Percentiles rank a stretch among this genome's conserved stretches.
These are phyloP conservation scores for Malacosoma neustria DNA, from an alignment of 2,888 invertebrate species.

Conservation along the genomic window DNA sequence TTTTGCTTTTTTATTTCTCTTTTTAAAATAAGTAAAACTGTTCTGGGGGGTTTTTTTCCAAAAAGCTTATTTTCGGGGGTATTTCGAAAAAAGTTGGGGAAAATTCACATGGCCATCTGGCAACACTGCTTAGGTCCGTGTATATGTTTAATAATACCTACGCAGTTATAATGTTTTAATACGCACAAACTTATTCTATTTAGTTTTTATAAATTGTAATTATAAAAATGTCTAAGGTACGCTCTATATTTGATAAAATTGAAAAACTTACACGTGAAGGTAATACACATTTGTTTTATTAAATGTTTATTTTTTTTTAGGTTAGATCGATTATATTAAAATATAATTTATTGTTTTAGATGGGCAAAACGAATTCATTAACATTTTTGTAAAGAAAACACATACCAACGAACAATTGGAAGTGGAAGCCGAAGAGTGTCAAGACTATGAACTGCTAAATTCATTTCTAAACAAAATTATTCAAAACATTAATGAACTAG, in stretches of 20 bases:
- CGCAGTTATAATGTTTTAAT: too few species aligned
- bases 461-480: slow-evolving; percentile 56
- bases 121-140: too few species aligned
- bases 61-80: too few species aligned
- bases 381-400: slow-evolving; percentile 15
- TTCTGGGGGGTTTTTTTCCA: too few species aligned
- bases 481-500: slow-evolving; percentile 49
- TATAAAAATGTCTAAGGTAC: slow-evolving; percentile 18
- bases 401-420: slow-evolving; percentile 10
- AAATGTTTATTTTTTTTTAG: background rate
- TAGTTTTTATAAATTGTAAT: too few species aligned
- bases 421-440: slow-evolving; percentile 8
- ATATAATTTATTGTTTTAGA: slow-evolving; percentile 32
- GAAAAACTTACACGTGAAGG: slow-evolving; percentile 34
- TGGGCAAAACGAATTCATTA: slow-evolving; percentile 31
- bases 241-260: slow-evolving; percentile 28
- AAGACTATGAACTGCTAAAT: slow-evolving; percentile 32
- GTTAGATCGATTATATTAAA: slow-evolving; percentile 1
- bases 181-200: too few species aligned
- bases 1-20: too few species aligned
- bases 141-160: too few species aligned
- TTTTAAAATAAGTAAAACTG: too few species aligned
- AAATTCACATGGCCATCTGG: too few species aligned
- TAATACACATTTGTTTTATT: slow-evolving; percentile 13
- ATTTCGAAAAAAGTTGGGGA: too few species aligned